Conservation (phyloP, 2,888 invertebrate species). For the Sphaerophoria taeniata region DNA sequence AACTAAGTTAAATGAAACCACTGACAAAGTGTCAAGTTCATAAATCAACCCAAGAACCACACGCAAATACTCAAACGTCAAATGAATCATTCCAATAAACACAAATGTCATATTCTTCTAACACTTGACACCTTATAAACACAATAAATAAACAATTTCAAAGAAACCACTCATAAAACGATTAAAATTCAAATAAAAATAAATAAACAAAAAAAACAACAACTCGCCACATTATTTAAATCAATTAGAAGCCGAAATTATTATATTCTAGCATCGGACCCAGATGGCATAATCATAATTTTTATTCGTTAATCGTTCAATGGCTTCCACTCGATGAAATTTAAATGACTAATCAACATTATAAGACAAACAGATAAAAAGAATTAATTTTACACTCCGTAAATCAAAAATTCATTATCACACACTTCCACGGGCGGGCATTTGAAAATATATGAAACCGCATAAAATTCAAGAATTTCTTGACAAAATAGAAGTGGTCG, state of each 20-base stretch:
- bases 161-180: conserved; percentile 17
- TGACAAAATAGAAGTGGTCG: conserved; percentile 24
- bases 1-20: background rate
- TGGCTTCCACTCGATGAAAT: conserved; percentile 26
- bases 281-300: conserved; percentile 32
- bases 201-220: background rate
- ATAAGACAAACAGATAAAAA: conserved; percentile 7
- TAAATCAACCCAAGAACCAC: conserved; percentile 25
- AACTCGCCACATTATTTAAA: conserved; percentile 4
- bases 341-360: conserved; percentile 26
- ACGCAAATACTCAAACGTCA: background rate
- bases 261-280: background rate
- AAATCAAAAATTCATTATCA: conserved; percentile 37
- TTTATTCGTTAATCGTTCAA: background rate
- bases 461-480: conserved; percentile 16
- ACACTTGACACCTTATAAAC: conserved; percentile 26
- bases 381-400: conserved; percentile 28
- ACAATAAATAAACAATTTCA: background rate
- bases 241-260: conserved; percentile 6
- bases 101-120: conserved; percentile 31
- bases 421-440: background rate
- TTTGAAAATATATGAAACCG: background rate
- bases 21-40: background rate
- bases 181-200: conserved; percentile 12
- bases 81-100: conserved; percentile 24